Evolutionary conservation across 2,797 vertebrate species (phyloP), one percentile per base, ranked within the genome.

Genomic region (Apogon hyalosoma): DNA sequence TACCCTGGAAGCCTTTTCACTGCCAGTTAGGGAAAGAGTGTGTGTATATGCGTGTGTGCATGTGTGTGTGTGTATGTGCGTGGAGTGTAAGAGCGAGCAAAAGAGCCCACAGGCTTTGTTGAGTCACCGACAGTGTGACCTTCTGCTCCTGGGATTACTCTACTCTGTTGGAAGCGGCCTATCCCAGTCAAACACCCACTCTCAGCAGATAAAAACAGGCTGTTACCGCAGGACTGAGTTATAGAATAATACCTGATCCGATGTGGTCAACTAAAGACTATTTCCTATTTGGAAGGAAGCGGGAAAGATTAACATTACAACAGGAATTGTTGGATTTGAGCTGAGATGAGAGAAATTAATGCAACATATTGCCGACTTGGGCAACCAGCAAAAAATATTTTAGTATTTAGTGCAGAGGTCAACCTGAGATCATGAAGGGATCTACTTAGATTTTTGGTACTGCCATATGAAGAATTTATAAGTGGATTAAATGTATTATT

Each of bases 41-140:
- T 28, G 24, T 28, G 24, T 28, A 4, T 28, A 6, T 21, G 54
- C 18, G 14, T 54, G 69, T 50, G 69, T 69, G 53, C 14, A 14
- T 1, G 28, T 55, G 54, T 47, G 67, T 39, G 18, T 42, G 53
- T 24, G 14, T 54, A 65, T 53, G 69, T 69, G 53, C 13, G 16
- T 1, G 28, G 66, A 7, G 57, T 6, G 53, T 15, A 50, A 46
- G 51, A 42, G 59, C 52, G 54, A 47, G 58, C 24, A 33, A 31
- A 19, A 33, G 65, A 67, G 67, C 64, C 86, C 63, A 65, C 42
- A 42, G 82, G 83, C 81, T 54, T 56, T 40, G 43, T 18, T 84
- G 79, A 89, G 79, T 82, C 82, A 84, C 79, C 69, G 77, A 67
- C 75, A 67, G 85, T 60, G 81, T 91, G 88, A 91, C 92, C 91